These are phyloP conservation scores for Minunthozetes semirufus DNA, from an alignment of 2,888 invertebrate species.

Conservation along the genomic window DNA sequence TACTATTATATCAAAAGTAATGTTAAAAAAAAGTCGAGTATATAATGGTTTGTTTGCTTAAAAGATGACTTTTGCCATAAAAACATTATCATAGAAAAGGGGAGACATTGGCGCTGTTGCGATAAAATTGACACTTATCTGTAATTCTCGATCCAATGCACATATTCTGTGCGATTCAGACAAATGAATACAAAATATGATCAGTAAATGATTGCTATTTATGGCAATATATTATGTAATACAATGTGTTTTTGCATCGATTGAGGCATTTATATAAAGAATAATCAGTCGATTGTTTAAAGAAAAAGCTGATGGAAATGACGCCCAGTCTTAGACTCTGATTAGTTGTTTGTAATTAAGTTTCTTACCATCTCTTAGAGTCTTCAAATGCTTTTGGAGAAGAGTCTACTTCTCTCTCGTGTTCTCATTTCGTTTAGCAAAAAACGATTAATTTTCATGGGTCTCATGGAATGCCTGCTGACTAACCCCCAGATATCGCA, in stretches of 20 bases:
- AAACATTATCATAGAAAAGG: neutral
- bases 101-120: neutral
- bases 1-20: neutral
- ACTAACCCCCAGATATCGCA: slow-evolving; percentile 18
- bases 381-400: neutral
- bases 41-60: slow-evolving; percentile 14
- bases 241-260: slow-evolving; percentile 7
- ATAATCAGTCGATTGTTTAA: slow-evolving; percentile 10
- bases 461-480: slow-evolving; percentile 29
- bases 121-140: slow-evolving; percentile 27
- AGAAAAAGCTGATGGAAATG: slow-evolving; percentile 2
- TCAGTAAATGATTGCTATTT: slow-evolving; percentile 7
- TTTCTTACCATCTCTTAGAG: neutral
- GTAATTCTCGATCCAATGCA: slow-evolving; percentile 14
- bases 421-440: slow-evolving; percentile 9
- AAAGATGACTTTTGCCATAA: neutral
- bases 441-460: slow-evolving; percentile 29
- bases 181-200: neutral
- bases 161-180: neutral
- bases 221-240: slow-evolving; percentile 5
- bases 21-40: neutral
- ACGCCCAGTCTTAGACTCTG: slow-evolving; percentile 3
- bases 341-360: slow-evolving; percentile 14
- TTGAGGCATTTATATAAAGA: slow-evolving; percentile 9
- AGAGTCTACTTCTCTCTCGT: neutral